Conservation (phyloP, 2,113 vertebrate species). For the Zosterops borbonicus region DNA sequence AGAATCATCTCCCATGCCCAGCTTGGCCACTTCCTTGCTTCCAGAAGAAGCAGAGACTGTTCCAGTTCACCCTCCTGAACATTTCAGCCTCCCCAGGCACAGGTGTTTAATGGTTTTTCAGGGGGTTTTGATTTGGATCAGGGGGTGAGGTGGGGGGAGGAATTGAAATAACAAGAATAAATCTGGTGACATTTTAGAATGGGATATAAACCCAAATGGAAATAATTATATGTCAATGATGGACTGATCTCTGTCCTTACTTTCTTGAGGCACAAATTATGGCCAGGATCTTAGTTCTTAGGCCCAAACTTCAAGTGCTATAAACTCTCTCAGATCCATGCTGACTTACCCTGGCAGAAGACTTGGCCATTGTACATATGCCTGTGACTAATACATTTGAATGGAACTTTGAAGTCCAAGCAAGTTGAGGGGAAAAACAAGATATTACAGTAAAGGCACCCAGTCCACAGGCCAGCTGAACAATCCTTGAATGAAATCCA, state of each 20-base stretch:
- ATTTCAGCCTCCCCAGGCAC: neutral
- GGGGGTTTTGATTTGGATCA: neutral
- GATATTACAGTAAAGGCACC: constrained; percentile 22
- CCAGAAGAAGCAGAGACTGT: neutral
- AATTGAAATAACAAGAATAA: neutral
- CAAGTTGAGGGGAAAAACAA: neutral
- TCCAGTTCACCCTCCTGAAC: neutral
- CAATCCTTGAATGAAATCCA: constrained; percentile 25
- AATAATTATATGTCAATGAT: neutral
- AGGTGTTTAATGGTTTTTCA: neutral
- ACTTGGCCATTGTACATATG: neutral
- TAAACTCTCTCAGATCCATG: neutral
- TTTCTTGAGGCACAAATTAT: neutral
- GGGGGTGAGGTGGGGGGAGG: accelerated
- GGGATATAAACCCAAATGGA: neutral
- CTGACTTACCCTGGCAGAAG: neutral
- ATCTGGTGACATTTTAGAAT: neutral
- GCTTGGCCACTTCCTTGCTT: neutral
- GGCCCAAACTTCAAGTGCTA: neutral
- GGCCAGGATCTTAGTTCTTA: neutral
- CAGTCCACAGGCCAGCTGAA: neutral
- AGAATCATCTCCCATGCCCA: neutral
- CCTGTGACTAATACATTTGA: neutral
- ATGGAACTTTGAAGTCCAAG: neutral
- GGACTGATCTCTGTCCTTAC: neutral